Evolutionary conservation across 2,797 vertebrate species (phyloP).

Genomic region (Eospalax fontanierii): DNA sequence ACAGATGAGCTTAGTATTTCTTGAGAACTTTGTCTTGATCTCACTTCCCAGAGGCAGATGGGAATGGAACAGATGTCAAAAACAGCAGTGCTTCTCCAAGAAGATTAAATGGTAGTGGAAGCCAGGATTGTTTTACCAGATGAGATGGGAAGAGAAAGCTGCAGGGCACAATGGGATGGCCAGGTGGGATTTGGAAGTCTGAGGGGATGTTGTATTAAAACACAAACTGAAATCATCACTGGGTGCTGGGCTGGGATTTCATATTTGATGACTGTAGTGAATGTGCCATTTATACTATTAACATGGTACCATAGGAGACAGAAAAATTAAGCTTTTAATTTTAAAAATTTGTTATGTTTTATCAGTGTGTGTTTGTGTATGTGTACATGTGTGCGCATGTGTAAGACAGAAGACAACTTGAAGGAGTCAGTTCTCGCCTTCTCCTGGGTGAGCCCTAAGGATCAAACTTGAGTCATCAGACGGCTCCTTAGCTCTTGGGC

Average conservation of each 20-base stretch:
- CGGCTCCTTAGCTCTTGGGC: background rate
- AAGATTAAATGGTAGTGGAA: conserved; percentile 74
- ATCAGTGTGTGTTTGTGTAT: background rate
- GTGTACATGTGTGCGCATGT: background rate
- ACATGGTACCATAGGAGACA: background rate
- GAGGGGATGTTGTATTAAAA: background rate
- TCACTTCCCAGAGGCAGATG: conserved; percentile 58
- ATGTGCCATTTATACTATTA: conserved; percentile 1
- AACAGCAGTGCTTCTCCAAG: conserved; percentile 48
- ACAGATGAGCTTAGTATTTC: conserved; percentile 75
- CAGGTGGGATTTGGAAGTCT: conserved; percentile 55
- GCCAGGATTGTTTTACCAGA: conserved; percentile 40
- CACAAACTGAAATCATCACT: background rate
- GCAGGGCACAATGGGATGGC: background rate
- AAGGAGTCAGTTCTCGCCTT: background rate
- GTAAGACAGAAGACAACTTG: background rate
- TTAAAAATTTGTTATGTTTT: background rate
- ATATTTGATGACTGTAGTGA: background rate
- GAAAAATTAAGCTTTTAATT: background rate
- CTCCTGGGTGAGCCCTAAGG: background rate
- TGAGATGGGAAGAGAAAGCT: conserved; percentile 8
- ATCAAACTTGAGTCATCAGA: background rate
- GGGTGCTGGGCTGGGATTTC: background rate
- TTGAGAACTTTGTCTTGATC: conserved; percentile 65
- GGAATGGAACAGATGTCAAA: conserved; percentile 68